Base-by-base conservation (phyloP, 2,113 vertebrate genomes). In the Hippocampus abdominalis region DNA sequence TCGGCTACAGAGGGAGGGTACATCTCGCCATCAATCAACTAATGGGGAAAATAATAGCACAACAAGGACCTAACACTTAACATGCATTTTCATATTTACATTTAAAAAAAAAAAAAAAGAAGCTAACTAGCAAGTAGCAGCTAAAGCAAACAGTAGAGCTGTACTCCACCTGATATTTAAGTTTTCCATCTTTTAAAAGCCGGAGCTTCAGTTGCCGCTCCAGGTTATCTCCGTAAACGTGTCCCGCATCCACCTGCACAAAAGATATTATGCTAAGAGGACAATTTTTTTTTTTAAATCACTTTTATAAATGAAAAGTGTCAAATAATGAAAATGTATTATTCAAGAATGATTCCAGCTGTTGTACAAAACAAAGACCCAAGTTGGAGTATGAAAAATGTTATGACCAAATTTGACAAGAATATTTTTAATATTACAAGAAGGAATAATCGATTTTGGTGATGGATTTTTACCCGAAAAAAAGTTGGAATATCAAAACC, bases 141-240 rank as follows among this genome's bases (percentile, higher is more conserved):
- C 57, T 18, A 60, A 60, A 60, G 32, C 18, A 60, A 29, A 4
- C 57, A 13, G 15, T 29, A 29, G 32, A 60, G 27, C 27, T 29
- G 27, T 36, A 36, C 12, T 25, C 74, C 89, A 98, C 97, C 95
- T 98, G 96, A 86, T 94, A 96, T 79, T 98, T 98, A 72, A 99
- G 85, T 80, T 98, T 99, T 64, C 97, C 97, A 0, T 97, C 96
- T 77, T 86, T 93, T 75, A 93, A 95, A 78, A 96, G 94, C 4
- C 97, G 84, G 56, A 99, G 93, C 4, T 89, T 69, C 39, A 95
- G 92, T 83, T 98, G 97, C 10, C 95, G 94, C 29, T 92, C 81
- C 81, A 98, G 86, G 69, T 77, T 94, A 88, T 96, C 95, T 79
- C 97, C 97, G 0, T 99, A 99, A 67, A 99, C 18, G 77, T 99